phyloP scores from a whole-genome alignment of 1,140 invertebrate species.

The Heliconius nattereri region DNA sequence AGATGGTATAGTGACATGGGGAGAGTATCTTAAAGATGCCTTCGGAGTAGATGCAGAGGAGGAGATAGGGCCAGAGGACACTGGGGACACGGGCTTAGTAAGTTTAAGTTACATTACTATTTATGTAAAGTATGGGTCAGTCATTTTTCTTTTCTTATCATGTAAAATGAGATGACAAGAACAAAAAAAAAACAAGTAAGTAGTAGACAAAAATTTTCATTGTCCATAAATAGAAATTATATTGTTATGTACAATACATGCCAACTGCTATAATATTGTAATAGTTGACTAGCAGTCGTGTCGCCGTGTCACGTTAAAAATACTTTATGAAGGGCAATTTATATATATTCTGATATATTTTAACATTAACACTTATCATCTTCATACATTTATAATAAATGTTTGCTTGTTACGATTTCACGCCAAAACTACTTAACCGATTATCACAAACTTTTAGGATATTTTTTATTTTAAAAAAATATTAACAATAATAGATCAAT shows the following conservation, averaged over 20 bases:
- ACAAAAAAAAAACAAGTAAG: not conserved
- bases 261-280: not conserved
- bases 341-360: no score
- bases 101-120: conserved; percentile 30
- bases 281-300: not conserved
- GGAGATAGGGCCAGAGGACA: conserved; percentile 64
- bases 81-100: conserved; percentile 73
- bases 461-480: no score
- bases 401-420: no score
- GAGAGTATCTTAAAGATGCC: conserved; percentile 88
- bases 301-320: not conserved
- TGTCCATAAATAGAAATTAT: not conserved
- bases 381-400: no score
- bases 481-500: no score
- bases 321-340: not conserved
- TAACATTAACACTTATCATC: no score
- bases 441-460: no score
- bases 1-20: conserved; percentile 93
- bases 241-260: not conserved
- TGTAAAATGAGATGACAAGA: not conserved
- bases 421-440: no score
- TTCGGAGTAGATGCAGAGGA: conserved; percentile 68
- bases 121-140: not conserved
- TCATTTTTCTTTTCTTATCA: no score
- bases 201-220: not conserved